A percentile compares a stretch with the other conserved stretches of the same genome.
These are phyloP conservation scores for Brachionus calyciflorus DNA, from an alignment of 1,140 invertebrate genomes.

Conservation along the genomic window DNA sequence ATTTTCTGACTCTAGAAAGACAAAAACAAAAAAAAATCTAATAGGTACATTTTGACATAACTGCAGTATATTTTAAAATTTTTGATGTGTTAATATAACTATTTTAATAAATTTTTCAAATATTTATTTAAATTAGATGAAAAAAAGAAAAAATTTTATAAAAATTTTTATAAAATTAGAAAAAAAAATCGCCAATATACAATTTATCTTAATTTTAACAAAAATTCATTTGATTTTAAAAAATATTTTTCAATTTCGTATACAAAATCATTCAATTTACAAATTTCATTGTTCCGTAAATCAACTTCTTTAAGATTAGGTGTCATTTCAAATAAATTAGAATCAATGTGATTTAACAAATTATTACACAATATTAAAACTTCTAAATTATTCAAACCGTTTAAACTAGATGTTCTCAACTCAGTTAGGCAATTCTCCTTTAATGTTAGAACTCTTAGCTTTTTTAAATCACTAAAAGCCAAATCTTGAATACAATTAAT, in stretches of 20 bases:
- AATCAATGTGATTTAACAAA: neutral
- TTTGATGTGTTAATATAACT: no score
- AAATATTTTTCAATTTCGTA: neutral
- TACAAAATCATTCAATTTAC: neutral
- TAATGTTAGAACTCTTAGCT: neutral
- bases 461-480: neutral
- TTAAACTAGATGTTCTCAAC: neutral
- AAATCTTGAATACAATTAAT: neutral
- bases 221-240: neutral
- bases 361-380: neutral
- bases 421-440: neutral
- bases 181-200: no score
- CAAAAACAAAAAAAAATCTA: no score
- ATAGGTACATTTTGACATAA: no score
- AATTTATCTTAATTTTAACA: no score
- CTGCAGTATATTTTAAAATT: no score
- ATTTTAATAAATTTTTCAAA: no score
- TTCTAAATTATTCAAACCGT: neutral
- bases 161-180: no score
- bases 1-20: no score
- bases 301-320: slow-evolving; percentile 7
- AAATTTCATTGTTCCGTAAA: neutral
- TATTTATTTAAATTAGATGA: no score
- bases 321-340: neutral
- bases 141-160: no score